Base-by-base conservation (phyloP, 2,797 vertebrate genomes). In the Spea hammondii region DNA sequence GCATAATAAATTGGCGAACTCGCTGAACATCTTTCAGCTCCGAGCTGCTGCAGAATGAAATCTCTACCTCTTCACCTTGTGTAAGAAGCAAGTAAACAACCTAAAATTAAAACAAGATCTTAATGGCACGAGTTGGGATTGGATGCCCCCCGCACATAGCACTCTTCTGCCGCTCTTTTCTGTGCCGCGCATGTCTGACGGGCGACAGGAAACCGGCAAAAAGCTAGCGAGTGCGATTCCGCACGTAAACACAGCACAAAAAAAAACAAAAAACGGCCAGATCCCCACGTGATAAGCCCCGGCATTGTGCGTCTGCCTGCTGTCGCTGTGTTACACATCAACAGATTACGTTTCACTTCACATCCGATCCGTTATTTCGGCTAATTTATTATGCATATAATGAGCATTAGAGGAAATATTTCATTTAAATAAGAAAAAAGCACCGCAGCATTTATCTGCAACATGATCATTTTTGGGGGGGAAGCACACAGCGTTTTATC, bases 31-130 rank as follows among this genome's bases (percentile, higher is more conserved):
- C 65, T 47, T 76, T 76, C 44, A 10, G 44, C 48, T 10, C 13
- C 32, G 32, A 32, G 32, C 32, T 32, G 32, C 32, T 32, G 32
- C 32, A 32, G 32, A 32, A 32, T 32, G 32, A 54, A n/a, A 59
- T 74, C 51, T 46, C 12, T 51, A 7, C 13, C 77, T 59, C 60
- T 44, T 14, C 48, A 50, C 7, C 83, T 84, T 73, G 9, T 7
- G 44, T 66, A 79, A 70, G 0, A 64, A 79, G 14, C 54, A 14
- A 53, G 72, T 79, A 69, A 74, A 74, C 65, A 48, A 48, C 60
- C 57, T 74, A 70, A 74, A 73, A 74, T 79, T 74, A 79, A 62
- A 62, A 14, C 47, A 6, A 48, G 70, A 73, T 72, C 49, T 13
- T 45, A 44, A 46, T 45, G 55, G 13, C 9, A 50, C 8, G 49